phyloP scores from a whole-genome alignment of 2,797 vertebrate genomes.

The Chiloscyllium punctatum region DNA sequence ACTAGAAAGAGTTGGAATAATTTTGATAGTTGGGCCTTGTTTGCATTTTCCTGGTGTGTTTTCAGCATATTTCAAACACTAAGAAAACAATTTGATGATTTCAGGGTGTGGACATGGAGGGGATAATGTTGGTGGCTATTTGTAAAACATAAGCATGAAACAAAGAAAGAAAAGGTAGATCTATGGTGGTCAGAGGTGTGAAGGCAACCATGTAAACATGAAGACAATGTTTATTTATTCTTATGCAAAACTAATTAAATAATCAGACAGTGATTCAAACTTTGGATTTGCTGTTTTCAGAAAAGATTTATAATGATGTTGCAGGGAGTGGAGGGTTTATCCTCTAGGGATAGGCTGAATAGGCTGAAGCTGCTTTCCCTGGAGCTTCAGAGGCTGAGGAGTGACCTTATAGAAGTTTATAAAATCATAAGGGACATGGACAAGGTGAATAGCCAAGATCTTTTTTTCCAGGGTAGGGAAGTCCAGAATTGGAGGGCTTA shows the following conservation, averaged over 20 bases:
- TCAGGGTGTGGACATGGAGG: not conserved
- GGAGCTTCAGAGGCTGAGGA: too few species aligned
- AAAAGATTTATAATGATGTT: too few species aligned
- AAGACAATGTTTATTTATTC: not conserved
- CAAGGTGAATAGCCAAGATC: too few species aligned
- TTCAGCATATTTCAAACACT: not conserved
- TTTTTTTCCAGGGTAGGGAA: too few species aligned
- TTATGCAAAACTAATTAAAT: not conserved
- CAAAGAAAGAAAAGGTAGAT: not conserved
- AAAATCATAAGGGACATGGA: too few species aligned
- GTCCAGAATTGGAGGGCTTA: too few species aligned
- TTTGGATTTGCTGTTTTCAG: not conserved
- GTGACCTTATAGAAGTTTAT: too few species aligned
- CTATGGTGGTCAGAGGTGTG: not conserved
- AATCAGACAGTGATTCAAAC: not conserved
- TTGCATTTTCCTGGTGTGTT: not conserved
- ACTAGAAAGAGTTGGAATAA: not conserved
- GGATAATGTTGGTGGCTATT: not conserved
- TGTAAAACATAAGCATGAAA: not conserved
- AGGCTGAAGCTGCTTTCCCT: too few species aligned
- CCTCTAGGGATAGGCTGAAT: too few species aligned
- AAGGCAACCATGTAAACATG: not conserved
- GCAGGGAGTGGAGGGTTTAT: too few species aligned
- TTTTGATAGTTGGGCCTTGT: not conserved
- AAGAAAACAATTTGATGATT: not conserved